These are phyloP conservation scores for Amiota mariae DNA, from an alignment of 2,888 invertebrate species.

Conservation along the genomic window DNA sequence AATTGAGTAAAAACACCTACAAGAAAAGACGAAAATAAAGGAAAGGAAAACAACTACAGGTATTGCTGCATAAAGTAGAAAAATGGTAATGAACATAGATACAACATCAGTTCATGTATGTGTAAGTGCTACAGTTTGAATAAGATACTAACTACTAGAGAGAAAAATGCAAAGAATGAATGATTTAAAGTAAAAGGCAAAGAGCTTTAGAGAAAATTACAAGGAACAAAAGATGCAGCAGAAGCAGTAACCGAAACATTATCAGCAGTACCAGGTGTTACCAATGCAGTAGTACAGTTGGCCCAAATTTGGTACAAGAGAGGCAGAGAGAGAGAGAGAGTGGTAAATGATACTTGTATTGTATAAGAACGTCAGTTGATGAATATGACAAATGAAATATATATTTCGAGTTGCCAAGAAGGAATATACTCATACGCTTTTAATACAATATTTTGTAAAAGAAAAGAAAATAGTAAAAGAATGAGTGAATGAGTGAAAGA, in stretches of 20 bases:
- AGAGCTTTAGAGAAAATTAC: not conserved
- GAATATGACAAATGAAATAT: constrained; percentile 1
- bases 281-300: not conserved
- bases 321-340: too few relatives aligned
- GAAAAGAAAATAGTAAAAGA: too few relatives aligned
- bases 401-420: constrained; percentile 16
- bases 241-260: too few relatives aligned
- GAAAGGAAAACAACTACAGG: too few relatives aligned
- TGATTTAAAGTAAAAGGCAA: not conserved
- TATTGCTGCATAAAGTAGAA: constrained; percentile 14
- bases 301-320: not conserved
- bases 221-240: too few relatives aligned
- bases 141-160: not conserved
- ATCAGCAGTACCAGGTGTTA: not conserved
- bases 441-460: not conserved
- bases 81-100: constrained; percentile 24
- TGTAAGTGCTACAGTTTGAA: not conserved
- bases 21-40: not conserved
- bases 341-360: too few relatives aligned
- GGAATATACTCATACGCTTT: not conserved
- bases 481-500: too few relatives aligned
- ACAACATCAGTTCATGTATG: constrained; percentile 2
- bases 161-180: too few relatives aligned
- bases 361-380: too few relatives aligned
- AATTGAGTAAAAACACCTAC: not conserved